Conservation (phyloP, 2,888 invertebrate genomes). For the Caenorhabditis zanzibari region DNA sequence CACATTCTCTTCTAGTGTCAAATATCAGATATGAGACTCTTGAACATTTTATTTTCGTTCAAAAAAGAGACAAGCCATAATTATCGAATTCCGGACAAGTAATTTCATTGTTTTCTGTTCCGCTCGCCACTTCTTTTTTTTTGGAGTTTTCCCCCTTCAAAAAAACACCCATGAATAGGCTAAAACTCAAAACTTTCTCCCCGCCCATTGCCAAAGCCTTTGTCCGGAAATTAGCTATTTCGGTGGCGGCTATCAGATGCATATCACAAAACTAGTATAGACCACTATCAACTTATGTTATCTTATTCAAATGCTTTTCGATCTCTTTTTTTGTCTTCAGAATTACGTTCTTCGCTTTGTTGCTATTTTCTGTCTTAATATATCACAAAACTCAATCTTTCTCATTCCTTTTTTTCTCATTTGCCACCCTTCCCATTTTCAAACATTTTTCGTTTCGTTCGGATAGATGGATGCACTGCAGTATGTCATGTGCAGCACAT, state of each 20-base stretch:
- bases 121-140: conserved; percentile 44
- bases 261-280: background rate
- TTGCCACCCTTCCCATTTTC: conserved; percentile 32
- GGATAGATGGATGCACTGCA: conserved; percentile 47
- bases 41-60: conserved; percentile 25
- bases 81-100: conserved; percentile 60
- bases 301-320: background rate
- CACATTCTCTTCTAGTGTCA: background rate
- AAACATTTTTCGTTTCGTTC: conserved; percentile 36
- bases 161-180: conserved; percentile 55
- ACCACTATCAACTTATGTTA: conserved; percentile 14
- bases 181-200: conserved; percentile 40
- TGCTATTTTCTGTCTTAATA: conserved; percentile 15
- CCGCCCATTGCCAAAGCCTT: background rate
- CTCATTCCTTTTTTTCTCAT: background rate
- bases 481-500: conserved; percentile 62
- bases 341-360: conserved; percentile 57
- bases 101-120: conserved; percentile 62
- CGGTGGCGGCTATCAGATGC: conserved; percentile 6
- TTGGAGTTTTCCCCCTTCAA: conserved; percentile 19
- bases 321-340: background rate
- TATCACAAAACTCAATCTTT: conserved; percentile 61
- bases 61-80: conserved; percentile 31
- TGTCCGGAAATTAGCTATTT: conserved; percentile 46
- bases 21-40: conserved; percentile 21